Percentiles rank a stretch among this genome's conserved stretches.
phyloP scores from a whole-genome alignment of 23 tunicate genomes.

The Diplosoma virens region DNA sequence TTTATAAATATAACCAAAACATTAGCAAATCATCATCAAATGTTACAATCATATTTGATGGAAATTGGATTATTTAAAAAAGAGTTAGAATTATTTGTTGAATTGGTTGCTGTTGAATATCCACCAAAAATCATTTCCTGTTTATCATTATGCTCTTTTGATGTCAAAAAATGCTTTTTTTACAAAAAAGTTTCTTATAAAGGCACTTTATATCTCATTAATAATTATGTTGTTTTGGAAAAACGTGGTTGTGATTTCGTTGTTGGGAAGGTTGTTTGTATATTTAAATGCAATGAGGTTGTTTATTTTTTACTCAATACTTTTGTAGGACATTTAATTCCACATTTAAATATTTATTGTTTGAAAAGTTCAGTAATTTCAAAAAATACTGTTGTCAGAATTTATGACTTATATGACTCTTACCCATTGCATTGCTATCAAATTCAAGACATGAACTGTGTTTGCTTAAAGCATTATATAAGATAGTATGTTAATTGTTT shows the following conservation, averaged over 20 bases:
- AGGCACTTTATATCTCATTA: background rate
- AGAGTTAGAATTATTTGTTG: background rate
- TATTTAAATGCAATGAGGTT: background rate
- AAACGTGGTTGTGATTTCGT: background rate
- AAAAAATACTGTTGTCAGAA: too few relatives aligned
- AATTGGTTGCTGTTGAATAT: background rate
- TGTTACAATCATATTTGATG: background rate
- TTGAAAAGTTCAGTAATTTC: too few relatives aligned
- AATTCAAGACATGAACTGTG: too few relatives aligned
- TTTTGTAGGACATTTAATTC: background rate
- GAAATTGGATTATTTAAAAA: background rate
- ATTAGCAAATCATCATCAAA: constrained; percentile 7
- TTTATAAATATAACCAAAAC: background rate
- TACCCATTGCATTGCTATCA: too few relatives aligned
- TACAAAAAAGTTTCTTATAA: background rate
- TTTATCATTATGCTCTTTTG: background rate
- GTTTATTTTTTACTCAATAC: background rate
- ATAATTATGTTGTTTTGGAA: constrained; percentile 4
- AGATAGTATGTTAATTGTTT: too few relatives aligned
- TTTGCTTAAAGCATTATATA: too few relatives aligned
- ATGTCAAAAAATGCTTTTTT: background rate
- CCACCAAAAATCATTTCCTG: background rate
- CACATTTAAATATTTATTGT: too few relatives aligned
- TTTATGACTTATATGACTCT: too few relatives aligned
- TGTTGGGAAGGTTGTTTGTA: background rate